Evolutionary conservation across 2,797 vertebrate genomes (phyloP), one percentile per base, ranked within the genome.

Genomic region (Acipenser oxyrinchus): DNA sequence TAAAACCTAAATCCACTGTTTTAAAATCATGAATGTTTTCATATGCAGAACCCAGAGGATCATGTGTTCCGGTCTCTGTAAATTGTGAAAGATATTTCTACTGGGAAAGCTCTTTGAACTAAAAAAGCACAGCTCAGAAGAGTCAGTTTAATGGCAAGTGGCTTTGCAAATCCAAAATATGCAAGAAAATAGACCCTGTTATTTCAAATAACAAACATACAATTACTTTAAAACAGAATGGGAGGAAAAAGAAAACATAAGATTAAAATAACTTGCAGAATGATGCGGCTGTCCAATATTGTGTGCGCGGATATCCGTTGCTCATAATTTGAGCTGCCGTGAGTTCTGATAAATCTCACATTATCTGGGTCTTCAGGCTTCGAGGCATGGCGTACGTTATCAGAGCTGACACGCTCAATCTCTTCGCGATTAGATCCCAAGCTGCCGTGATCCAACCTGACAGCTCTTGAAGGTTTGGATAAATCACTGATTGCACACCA

Each of bases 311-410:
- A 75, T 75, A 72, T 77, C 76, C 69, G 75, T 72, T 76, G 77
- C 77, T 81, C 73, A 75, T 74, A 74, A 79, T 81, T 75, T 73
- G 72, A 66, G 76, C 75, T 66, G 76, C 73, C 73, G 11, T 9
- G 62, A 67, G 69, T 71, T 80, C 79, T 83, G 83, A 86, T 86
- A 87, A 86, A 86, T 87, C 84, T 84, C 74, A 81, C 81, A 85
- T 82, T 86, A 85, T 86, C 85, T 67, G 71, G 77, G 80, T 77
- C 83, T 82, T 83, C 86, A 88, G 83, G 79, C 82, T 81, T 74
- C 79, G 71, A 76, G 80, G 79, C 76, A 78, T 73, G 74, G 79
- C 68, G 74, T 83, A 79, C 76, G 77, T 86, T 86, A 87, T 87
- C 82, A 50, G 72, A 66, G 68, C 77, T 81, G 85, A 83, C 83